Evolutionary conservation across 2,113 vertebrate species (phyloP).

Genomic region (Melanerpes aurifrons): DNA sequence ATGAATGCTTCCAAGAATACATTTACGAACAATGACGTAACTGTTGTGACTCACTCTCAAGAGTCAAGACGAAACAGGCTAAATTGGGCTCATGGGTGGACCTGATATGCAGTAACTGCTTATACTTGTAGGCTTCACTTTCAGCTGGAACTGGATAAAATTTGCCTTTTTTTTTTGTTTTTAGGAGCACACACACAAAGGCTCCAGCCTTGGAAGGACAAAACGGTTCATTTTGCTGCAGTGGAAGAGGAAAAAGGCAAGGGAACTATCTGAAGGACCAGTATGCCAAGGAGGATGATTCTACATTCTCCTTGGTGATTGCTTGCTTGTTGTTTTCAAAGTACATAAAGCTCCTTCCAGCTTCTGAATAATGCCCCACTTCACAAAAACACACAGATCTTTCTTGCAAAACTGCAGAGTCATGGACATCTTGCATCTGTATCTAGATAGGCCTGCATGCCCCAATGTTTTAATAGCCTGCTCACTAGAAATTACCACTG

Average conservation of each 20-base stretch:
- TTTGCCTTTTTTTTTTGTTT: not conserved
- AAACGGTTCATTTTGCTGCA: not conserved
- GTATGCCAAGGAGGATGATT: not conserved
- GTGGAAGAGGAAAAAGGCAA: not conserved
- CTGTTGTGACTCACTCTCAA: not conserved
- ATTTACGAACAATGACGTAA: not conserved
- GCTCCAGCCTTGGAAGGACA: not conserved
- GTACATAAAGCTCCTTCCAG: not conserved
- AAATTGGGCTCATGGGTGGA: not conserved
- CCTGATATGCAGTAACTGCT: not conserved
- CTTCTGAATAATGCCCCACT: too few species aligned
- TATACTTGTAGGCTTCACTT: not conserved
- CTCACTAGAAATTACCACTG: too few species aligned
- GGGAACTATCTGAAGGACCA: not conserved
- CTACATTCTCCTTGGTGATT: too few species aligned
- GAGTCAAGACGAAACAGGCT: not conserved
- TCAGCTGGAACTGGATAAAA: not conserved
- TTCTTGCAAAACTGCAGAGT: too few species aligned
- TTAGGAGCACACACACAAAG: not conserved
- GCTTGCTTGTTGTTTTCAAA: not conserved
- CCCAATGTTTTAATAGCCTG: too few species aligned
- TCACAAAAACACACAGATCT: too few species aligned
- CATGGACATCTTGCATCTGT: too few species aligned
- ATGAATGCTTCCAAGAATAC: not conserved
- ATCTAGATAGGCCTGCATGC: too few species aligned